Conservation (phyloP, 2,113 vertebrate genomes). For the Isichthys henryi region DNA sequence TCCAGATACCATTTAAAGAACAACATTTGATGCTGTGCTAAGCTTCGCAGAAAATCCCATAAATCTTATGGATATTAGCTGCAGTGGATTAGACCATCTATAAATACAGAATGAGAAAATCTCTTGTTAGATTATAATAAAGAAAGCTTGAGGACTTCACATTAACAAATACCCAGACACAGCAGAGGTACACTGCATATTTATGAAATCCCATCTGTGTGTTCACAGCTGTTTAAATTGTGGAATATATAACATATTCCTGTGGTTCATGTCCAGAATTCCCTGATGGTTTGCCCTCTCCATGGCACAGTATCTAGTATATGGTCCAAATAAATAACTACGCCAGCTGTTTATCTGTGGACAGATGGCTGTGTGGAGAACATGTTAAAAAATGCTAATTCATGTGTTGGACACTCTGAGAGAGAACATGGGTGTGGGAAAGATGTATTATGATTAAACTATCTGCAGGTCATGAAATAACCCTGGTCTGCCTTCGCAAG, state of each 20-base stretch:
- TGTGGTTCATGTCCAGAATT: background rate
- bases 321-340: background rate
- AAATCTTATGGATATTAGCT: background rate
- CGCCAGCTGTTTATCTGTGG: background rate
- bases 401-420: background rate
- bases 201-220: background rate
- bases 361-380: background rate
- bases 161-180: background rate
- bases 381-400: conserved; percentile 8
- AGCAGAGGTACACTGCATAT: background rate
- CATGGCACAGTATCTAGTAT: background rate
- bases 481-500: background rate
- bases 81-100: background rate
- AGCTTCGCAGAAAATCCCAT: background rate
- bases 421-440: background rate
- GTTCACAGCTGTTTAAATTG: background rate
- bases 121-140: background rate
- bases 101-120: background rate
- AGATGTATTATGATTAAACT: background rate
- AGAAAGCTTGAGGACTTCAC: background rate
- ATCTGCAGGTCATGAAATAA: background rate
- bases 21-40: background rate
- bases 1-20: background rate
- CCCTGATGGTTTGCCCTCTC: background rate
- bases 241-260: background rate